phyloP scores from a whole-genome alignment of 2,888 invertebrate species.

The Acleris emargana region DNA sequence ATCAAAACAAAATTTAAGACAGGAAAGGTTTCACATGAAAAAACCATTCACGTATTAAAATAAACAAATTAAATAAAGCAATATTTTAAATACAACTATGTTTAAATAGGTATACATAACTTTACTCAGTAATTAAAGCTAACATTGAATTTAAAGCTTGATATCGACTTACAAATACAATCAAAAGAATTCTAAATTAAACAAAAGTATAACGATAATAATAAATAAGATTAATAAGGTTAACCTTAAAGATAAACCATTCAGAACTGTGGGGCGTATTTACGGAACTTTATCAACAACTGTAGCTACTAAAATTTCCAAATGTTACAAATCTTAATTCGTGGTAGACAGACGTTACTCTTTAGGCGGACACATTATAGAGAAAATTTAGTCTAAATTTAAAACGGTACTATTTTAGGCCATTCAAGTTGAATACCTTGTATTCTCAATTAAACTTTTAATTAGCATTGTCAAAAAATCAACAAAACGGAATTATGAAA shows the following conservation, averaged over 20 bases:
- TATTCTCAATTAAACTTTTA: too few relatives aligned
- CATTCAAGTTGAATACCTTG: neutral
- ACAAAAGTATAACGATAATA: constrained; percentile 43
- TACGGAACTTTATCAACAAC: neutral
- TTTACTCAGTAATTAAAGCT: constrained; percentile 79
- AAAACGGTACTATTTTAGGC: neutral
- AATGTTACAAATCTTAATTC: neutral
- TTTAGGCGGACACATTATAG: constrained; percentile 3
- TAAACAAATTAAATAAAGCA: constrained; percentile 7
- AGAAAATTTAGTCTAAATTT: neutral
- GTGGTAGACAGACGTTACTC: neutral
- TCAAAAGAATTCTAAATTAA: constrained; percentile 46
- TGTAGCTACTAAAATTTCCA: neutral
- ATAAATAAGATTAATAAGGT: constrained; percentile 3
- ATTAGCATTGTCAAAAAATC: too few relatives aligned
- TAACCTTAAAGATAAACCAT: constrained; percentile 36
- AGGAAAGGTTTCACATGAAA: neutral
- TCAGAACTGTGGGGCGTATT: neutral
- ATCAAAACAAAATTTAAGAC: neutral
- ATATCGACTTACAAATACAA: constrained; percentile 64
- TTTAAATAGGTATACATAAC: constrained; percentile 42
- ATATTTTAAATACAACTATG: constrained; percentile 45
- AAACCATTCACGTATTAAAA: neutral
- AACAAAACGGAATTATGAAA: too few relatives aligned
- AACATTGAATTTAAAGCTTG: constrained; percentile 83